A percentile compares a stretch with the other conserved stretches of the same genome.
phyloP scores from a whole-genome alignment of 2,888 invertebrate species.

The Pandemis heparana region DNA sequence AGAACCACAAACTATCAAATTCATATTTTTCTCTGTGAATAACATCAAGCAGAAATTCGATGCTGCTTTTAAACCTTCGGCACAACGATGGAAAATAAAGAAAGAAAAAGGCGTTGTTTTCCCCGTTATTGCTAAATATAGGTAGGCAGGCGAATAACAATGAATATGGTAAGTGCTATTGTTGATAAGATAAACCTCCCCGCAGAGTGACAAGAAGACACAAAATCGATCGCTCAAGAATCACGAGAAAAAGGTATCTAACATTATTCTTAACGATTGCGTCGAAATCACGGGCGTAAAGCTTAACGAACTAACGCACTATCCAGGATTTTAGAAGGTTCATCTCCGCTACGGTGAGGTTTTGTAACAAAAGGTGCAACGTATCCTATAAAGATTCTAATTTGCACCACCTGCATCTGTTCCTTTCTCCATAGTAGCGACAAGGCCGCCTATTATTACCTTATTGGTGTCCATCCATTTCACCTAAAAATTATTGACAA shows the following conservation, averaged over 20 bases:
- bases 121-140: conserved; percentile 11
- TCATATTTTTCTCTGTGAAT: neutral
- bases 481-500: too few species aligned
- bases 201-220: conserved; percentile 47
- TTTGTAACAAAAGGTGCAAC: neutral
- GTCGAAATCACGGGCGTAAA: neutral
- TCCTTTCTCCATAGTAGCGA: too few species aligned
- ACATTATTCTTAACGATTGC: conserved; percentile 34
- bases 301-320: neutral
- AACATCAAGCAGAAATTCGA: neutral
- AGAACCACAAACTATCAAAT: too few species aligned
- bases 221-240: conserved; percentile 54
- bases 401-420: too few species aligned
- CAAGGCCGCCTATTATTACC: too few species aligned
- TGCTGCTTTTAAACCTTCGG: neutral
- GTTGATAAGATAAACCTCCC: conserved; percentile 45
- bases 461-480: too few species aligned
- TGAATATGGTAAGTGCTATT: conserved; percentile 38
- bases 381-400: too few species aligned
- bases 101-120: conserved; percentile 16
- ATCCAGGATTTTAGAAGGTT: neutral
- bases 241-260: conserved; percentile 47
- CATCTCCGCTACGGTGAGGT: too few species aligned
- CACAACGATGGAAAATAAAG: neutral
- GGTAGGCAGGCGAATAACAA: conserved; percentile 33